Evolutionary conservation across 2,797 vertebrate species (phyloP), one percentile per base, ranked within the genome.

Genomic region (Aythya fuligula): DNA sequence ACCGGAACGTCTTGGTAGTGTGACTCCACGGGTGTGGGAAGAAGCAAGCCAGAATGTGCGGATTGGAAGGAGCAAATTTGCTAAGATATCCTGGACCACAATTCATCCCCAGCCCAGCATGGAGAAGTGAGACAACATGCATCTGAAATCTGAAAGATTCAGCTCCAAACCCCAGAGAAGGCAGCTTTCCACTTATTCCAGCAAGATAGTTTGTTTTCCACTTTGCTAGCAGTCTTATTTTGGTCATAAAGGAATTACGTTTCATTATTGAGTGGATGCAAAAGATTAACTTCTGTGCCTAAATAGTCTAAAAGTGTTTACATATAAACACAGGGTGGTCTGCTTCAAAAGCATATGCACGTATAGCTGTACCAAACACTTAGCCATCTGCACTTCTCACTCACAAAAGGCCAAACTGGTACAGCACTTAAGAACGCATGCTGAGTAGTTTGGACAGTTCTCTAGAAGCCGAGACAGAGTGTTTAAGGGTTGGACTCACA

Each of bases 301-400:
- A 95, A 95, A 96, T 94, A 97, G 89, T 88, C 92, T 91, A 54
- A 30, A 87, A 96, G 79, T 95, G 87, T 97, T 97, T 96, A 97
- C 79, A 96, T 56, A 92, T 93, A 97, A 97, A 97, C 92, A 97
- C 91, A 96, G 94, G 87, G 96, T 93, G 85, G 95, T 93, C 96
- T 96, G 89, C 89, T 87, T 74, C 89, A 96, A 62, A 94, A 97
- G 91, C 96, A 97, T 95, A 96, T 96, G 96, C 94, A 94, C 89
- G 76, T 25, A 80, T 65, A 91, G 90, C 95, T 95, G 81, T 34
- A 95, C 54, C 89, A 92, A 96, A 92, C 94, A 87, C 94, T 91
- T 70, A 60, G 85, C 96, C 96, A 96, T 97, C 95, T 97, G 96
- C 95, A 96, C 89, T 95, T 85, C 93, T 93, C 90, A 89, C 96